Evolutionary conservation across 1,140 invertebrate genomes (phyloP).

Genomic region (Camponotus vicinus): DNA sequence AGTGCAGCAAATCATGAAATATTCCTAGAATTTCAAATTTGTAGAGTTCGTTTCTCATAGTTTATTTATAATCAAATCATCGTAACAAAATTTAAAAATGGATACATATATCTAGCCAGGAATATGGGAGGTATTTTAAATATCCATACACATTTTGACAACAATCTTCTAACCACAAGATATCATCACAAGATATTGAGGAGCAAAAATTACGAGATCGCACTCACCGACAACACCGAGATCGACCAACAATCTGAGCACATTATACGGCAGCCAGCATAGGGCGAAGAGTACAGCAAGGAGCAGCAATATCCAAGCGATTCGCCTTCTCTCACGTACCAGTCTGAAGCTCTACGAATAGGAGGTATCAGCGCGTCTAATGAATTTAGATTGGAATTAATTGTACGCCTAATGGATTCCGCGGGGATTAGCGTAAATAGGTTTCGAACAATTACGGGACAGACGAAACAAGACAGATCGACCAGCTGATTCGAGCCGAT

Average conservation of each 20-base stretch:
- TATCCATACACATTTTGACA: background rate
- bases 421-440: background rate
- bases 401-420: background rate
- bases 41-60: too few species aligned
- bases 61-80: too few species aligned
- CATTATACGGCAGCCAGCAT: conserved; percentile 93
- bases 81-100: background rate
- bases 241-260: conserved; percentile 89
- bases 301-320: conserved; percentile 91
- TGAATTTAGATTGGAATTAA: conserved; percentile 32
- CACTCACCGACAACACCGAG: conserved; percentile 81
- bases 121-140: background rate
- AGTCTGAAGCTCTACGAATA: conserved; percentile 87
- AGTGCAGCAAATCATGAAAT: background rate
- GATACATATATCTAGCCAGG: background rate
- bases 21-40: background rate
- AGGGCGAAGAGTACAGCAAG: conserved; percentile 91
- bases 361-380: background rate
- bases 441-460: background rate
- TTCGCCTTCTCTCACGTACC: conserved; percentile 89
- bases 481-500: background rate
- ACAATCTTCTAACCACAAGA: background rate
- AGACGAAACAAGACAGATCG: background rate
- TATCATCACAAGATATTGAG: background rate
- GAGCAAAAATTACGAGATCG: background rate